A percentile compares a stretch with the other conserved stretches of the same genome.
Conservation (phyloP, 2,888 invertebrate genomes). For the Resseliella maxima region DNA sequence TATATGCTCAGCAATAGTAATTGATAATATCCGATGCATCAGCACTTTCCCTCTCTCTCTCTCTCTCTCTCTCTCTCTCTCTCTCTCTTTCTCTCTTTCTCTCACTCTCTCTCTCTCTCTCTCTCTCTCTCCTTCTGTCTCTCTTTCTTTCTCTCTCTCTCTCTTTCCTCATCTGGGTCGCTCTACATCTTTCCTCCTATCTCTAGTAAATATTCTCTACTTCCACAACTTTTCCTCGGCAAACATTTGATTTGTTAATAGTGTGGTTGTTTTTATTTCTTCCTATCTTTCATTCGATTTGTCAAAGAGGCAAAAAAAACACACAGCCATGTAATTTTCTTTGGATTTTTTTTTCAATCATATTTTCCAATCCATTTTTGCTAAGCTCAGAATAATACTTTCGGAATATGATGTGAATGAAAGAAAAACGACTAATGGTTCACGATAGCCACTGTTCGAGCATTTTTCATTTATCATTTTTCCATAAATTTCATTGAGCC, state of each 20-base stretch:
- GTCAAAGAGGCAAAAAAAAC: neutral
- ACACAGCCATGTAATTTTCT: too few relatives aligned
- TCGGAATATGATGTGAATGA: slow-evolving; percentile 7
- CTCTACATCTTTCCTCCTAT: too few relatives aligned
- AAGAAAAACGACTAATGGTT: slow-evolving; percentile 24
- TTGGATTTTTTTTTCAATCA: neutral
- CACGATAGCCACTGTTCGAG: neutral
- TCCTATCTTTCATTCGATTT: neutral
- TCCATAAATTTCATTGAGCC: slow-evolving; percentile 48
- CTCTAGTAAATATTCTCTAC: neutral
- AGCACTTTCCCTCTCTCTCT: too few relatives aligned
- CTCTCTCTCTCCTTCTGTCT: too few relatives aligned
- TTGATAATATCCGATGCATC: slow-evolving; percentile 15
- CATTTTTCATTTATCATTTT: slow-evolving; percentile 47
- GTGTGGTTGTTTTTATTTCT: neutral
- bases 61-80: too few relatives aligned
- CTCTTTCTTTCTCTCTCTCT: too few relatives aligned
- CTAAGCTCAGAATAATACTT: neutral
- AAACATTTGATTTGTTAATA: neutral
- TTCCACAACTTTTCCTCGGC: neutral
- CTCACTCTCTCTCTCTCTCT: too few relatives aligned
- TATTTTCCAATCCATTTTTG: neutral
- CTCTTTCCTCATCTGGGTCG: too few relatives aligned
- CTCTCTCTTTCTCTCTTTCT: too few relatives aligned
- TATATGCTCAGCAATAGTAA: neutral